A percentile compares a stretch with the other conserved stretches of the same genome.
Evolutionary conservation across 2,888 invertebrate genomes (phyloP).

Genomic region (Sarcophaga carnaria): DNA sequence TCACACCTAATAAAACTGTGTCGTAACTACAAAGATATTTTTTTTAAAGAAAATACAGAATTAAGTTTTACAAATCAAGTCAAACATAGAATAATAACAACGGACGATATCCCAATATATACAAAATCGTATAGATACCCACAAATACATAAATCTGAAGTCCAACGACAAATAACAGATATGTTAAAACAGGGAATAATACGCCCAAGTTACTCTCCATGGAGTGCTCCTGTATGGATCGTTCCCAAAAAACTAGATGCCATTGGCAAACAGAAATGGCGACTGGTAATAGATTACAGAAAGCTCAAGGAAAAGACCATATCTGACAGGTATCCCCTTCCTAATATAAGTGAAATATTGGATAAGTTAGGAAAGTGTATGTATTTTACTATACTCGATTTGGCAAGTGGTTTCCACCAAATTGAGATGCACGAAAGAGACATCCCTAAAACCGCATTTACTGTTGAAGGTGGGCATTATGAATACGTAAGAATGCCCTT

Average conservation of each 20-base stretch:
- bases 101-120: too few species aligned
- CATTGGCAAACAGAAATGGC: slow-evolving; percentile 29
- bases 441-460: slow-evolving; percentile 70
- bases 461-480: slow-evolving; percentile 65
- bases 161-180: not conserved
- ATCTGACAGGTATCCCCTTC: not conserved
- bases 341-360: too few species aligned
- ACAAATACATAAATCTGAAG: too few species aligned
- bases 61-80: slow-evolving; percentile 1
- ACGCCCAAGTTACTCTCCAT: too few species aligned
- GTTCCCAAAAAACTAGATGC: too few species aligned
- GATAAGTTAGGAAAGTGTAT: slow-evolving; percentile 40
- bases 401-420: slow-evolving; percentile 76
- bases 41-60: slow-evolving; percentile 14
- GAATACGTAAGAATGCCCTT: slow-evolving; percentile 69
- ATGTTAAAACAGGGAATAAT: too few species aligned
- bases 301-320: slow-evolving; percentile 5
- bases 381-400: slow-evolving; percentile 76
- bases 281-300: slow-evolving; percentile 18
- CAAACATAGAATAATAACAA: too few species aligned
- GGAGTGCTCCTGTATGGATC: too few species aligned
- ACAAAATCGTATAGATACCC: too few species aligned
- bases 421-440: slow-evolving; percentile 72
- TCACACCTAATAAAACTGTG: slow-evolving; percentile 21
- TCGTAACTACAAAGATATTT: slow-evolving; percentile 33